Conservation (phyloP, 2,113 vertebrate species). For the Actenoides hombroni region DNA sequence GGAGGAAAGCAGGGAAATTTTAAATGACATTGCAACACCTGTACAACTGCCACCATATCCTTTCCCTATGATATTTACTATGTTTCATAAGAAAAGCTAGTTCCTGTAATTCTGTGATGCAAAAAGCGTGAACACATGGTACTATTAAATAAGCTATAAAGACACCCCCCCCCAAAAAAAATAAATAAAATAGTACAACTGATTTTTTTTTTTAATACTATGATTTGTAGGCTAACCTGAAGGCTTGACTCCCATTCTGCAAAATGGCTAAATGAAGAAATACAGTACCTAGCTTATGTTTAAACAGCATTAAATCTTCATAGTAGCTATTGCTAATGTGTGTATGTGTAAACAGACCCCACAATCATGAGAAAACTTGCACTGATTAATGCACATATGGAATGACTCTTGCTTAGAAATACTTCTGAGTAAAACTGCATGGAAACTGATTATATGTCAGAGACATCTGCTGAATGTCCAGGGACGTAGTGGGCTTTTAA, state of each 20-base stretch:
- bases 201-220: not conserved
- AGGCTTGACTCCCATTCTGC: not conserved
- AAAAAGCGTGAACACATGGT: not conserved
- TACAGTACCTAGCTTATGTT: not conserved
- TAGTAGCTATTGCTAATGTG: not conserved
- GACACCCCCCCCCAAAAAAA: not conserved
- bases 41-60: not conserved
- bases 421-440: not conserved
- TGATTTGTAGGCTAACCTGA: not conserved
- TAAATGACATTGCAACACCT: not conserved
- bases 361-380: not conserved
- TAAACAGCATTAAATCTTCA: not conserved
- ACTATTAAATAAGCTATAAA: not conserved
- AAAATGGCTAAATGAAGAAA: not conserved
- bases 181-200: not conserved
- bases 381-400: not conserved
- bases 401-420: not conserved
- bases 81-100: not conserved
- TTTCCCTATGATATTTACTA: not conserved
- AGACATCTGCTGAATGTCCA: not conserved
- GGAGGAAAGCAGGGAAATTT: not conserved
- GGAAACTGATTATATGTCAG: not conserved
- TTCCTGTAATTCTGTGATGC: not conserved
- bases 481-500: not conserved
- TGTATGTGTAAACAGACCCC: not conserved